Evolutionary conservation across 2,888 invertebrate genomes (phyloP).

Genomic region (Hipparchia sbordonii): DNA sequence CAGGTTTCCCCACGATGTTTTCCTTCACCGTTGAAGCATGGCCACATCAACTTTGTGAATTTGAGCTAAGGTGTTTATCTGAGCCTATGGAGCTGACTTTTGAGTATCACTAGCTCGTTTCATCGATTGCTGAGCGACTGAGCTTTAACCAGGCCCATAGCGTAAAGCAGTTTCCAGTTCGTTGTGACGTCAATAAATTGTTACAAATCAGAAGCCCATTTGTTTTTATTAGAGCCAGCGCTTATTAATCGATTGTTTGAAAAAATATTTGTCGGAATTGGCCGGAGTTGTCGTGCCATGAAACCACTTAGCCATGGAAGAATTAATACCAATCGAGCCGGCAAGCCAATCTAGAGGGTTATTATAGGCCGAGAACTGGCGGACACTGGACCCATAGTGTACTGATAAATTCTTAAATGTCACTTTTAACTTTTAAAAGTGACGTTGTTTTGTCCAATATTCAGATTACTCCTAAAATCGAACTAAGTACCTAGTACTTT

Average conservation of each 20-base stretch:
- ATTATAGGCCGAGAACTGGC: conserved; percentile 21
- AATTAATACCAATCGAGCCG: conserved; percentile 42
- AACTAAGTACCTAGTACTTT: no score
- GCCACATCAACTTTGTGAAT: no score
- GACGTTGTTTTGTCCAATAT: no score
- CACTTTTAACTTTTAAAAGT: no score
- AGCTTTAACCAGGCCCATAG: no score
- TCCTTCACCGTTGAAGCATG: no score
- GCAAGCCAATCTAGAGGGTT: conserved; percentile 34
- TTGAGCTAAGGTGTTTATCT: no score
- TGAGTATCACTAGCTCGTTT: no score
- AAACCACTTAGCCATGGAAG: conserved; percentile 36
- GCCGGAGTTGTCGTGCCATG: conserved; percentile 41
- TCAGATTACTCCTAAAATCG: no score
- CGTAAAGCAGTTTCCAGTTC: conserved; percentile 25
- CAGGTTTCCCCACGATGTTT: no score
- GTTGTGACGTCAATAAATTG: conserved; percentile 57
- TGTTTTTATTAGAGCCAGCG: conserved; percentile 60
- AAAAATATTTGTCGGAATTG: conserved; percentile 39
- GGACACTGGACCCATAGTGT: neutral
- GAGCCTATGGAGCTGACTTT: no score
- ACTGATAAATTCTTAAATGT: neutral
- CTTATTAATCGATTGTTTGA: conserved; percentile 54
- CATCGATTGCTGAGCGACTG: no score
- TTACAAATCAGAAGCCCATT: conserved; percentile 72